These are phyloP conservation scores for Epinephelus awoara DNA, from an alignment of 2,797 vertebrate genomes.

Conservation along the genomic window DNA sequence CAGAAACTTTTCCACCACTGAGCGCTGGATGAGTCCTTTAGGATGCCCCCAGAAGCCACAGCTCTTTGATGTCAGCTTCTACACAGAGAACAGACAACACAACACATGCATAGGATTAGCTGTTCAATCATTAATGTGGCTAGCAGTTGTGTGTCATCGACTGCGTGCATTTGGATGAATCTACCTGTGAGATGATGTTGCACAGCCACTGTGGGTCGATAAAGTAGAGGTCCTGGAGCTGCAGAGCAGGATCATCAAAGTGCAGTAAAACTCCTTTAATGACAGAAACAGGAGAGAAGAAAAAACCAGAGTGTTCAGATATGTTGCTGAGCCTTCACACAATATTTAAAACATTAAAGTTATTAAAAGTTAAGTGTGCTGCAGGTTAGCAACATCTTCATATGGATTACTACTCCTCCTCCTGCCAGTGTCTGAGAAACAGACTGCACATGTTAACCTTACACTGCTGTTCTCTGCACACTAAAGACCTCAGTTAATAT, in stretches of 20 bases:
- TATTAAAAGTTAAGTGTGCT: not conserved
- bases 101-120: no score
- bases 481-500: no score
- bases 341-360: not conserved
- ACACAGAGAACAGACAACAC: conserved; percentile 28
- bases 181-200: conserved; percentile 95
- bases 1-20: conserved; percentile 90
- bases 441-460: not conserved
- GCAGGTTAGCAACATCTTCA: not conserved
- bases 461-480: no score
- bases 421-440: not conserved
- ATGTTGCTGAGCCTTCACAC: not conserved
- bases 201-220: conserved; percentile 97
- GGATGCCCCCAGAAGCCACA: conserved; percentile 86
- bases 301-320: not conserved
- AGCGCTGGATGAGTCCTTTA: conserved; percentile 91
- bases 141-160: not conserved
- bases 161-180: not conserved
- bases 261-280: conserved; percentile 93
- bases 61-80: conserved; percentile 91
- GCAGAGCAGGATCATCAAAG: conserved; percentile 95
- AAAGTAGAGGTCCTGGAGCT: conserved; percentile 94
- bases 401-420: not conserved
- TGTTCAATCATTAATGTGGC: no score
- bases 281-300: not conserved